Percentiles rank a stretch among this genome's conserved stretches.
Conservation (phyloP, 1,140 invertebrate species). For the Adelges cooleyi region DNA sequence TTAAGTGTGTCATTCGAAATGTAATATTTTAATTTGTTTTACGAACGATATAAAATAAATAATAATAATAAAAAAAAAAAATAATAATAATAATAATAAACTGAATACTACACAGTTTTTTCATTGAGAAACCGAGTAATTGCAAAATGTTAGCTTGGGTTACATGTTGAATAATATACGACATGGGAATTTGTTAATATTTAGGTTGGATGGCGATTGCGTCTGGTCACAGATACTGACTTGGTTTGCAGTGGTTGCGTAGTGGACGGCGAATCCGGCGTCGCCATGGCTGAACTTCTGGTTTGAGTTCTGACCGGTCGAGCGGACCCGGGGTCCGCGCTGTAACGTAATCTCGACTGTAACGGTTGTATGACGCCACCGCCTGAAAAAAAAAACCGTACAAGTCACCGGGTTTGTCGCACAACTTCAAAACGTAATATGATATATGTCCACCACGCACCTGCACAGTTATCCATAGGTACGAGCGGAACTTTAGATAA, state of each 20-base stretch:
- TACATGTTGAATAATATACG: conserved; percentile 8
- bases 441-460: too few relatives aligned
- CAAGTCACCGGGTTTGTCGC: too few relatives aligned
- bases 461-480: conserved; percentile 17
- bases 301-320: conserved; percentile 22
- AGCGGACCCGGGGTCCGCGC: conserved; percentile 20
- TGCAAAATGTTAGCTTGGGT: not conserved
- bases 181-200: conserved; percentile 8
- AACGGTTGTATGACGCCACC: conserved; percentile 13
- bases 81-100: too few relatives aligned
- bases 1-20: too few relatives aligned
- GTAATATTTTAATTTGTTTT: too few relatives aligned
- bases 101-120: not conserved
- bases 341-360: conserved; percentile 18
- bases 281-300: conserved; percentile 20
- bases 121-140: conserved; percentile 5
- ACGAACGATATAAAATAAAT: too few relatives aligned
- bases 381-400: not conserved
- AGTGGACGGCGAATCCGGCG: conserved; percentile 9
- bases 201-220: conserved; percentile 26
- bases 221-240: conserved; percentile 28
- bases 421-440: too few relatives aligned
- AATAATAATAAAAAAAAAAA: too few relatives aligned
- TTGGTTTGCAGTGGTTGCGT: conserved; percentile 26
- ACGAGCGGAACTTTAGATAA: conserved; percentile 23